These are phyloP conservation scores for Elachura formosa DNA, from an alignment of 2,113 vertebrate species.

Conservation along the genomic window DNA sequence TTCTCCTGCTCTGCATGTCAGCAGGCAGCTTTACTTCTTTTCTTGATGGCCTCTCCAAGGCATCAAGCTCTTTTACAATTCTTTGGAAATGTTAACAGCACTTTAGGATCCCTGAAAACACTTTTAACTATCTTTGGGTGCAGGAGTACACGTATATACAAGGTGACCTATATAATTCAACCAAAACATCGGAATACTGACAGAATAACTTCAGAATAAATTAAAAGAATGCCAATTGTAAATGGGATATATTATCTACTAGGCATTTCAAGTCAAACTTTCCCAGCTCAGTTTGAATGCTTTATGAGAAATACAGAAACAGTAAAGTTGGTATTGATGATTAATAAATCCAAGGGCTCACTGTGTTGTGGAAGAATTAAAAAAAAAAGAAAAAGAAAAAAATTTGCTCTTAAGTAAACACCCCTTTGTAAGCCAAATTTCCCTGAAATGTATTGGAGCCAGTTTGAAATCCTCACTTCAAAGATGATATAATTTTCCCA, in stretches of 20 bases:
- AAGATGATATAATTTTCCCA: slow-evolving; percentile 6
- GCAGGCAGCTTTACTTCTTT: not conserved
- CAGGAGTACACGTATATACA: not conserved
- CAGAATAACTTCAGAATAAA: not conserved
- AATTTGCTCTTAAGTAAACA: not conserved
- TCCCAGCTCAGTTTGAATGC: not conserved
- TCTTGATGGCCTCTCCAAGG: not conserved
- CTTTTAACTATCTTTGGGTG: not conserved
- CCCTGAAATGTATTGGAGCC: not conserved
- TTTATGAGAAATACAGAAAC: not conserved
- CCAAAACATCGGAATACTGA: not conserved
- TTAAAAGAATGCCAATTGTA: not conserved
- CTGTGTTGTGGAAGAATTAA: fast-evolving
- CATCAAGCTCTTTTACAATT: not conserved
- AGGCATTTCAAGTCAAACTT: not conserved
- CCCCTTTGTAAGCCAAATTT: not conserved
- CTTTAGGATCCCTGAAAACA: not conserved
- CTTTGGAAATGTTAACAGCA: not conserved
- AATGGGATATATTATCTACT: not conserved
- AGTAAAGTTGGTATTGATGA: not conserved
- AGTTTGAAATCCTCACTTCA: not conserved
- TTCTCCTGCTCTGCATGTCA: not conserved
- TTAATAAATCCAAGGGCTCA: not conserved
- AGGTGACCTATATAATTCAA: not conserved
- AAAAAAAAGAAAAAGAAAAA: not conserved